Base-by-base conservation (phyloP, 2,888 invertebrate genomes). In the Mesoligia furuncula region DNA sequence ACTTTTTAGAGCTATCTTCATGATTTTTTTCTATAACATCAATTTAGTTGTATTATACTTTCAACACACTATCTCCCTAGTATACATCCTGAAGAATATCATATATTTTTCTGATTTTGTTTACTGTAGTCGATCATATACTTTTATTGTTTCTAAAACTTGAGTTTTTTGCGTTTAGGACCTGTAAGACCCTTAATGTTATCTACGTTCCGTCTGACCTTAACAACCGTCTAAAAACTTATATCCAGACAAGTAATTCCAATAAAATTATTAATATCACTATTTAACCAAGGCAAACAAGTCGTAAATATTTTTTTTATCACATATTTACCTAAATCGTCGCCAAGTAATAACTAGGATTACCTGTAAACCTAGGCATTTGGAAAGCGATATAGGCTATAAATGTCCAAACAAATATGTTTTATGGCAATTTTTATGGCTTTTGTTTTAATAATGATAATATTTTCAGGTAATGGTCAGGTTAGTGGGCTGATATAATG, bases 401-500 rank as follows among this genome's bases (percentile, higher is more conserved):
- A 64, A 82, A 66, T 57, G 87, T 85, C 83, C n/a, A 51, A 65
- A 65, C 54, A 73, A 70, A 78, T 87, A 80, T 36, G 77, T 64
- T 79, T 79, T 85, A 73, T 81, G 54, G 7, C 70, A 78, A 78
- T 81, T 87, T 75, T 87, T 77, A 74, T 75, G 15, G 64, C 36
- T 73, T n/a, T 73, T 75, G 31, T 83, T 76, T 39, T 73, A 24
- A 68, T 74, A 74, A 61, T 65, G 39, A 72, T 70, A 24, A 59
- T 51, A 72, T 76, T 78, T 81, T 75, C 42, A 66, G 51, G 48
- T 59, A 83, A 67, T 39, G 11, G 31, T 61, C 42, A 20, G 24
- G 31, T 13, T 17, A 20, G 11, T 48, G 62, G 17, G 39, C 17
- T n/a, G 5, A 15, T 31, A n/a, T 57, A 64, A 64, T 71, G n/a